These are phyloP conservation scores for Sinocyclocheilus anshuiensis DNA, from an alignment of 2,113 vertebrate genomes.

Conservation along the genomic window DNA sequence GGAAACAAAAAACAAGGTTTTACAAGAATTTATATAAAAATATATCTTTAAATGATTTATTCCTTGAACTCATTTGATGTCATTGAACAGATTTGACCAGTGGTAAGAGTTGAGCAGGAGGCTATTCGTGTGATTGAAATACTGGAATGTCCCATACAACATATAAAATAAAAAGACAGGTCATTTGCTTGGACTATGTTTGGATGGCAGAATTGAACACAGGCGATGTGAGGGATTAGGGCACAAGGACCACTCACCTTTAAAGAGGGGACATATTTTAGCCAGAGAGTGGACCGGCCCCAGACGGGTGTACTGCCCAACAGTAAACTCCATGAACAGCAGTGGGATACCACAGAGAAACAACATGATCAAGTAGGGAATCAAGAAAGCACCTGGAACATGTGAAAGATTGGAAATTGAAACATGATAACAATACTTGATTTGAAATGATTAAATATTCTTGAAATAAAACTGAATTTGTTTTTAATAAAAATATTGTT, in stretches of 20 bases:
- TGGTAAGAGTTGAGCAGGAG: neutral
- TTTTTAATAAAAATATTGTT: neutral
- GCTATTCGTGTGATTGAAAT: neutral
- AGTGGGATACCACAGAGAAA: constrained; percentile 76
- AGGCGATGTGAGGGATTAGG: neutral
- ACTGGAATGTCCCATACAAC: neutral
- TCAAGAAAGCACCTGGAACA: constrained; percentile 68
- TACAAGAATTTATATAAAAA: neutral
- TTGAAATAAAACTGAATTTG: neutral
- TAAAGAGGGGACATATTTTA: constrained; percentile 76
- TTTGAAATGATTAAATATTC: neutral
- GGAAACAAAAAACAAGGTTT: neutral
- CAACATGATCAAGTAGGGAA: constrained; percentile 76
- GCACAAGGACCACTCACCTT: constrained; percentile 71
- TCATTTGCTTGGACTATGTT: constrained; percentile 51
- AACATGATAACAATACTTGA: neutral
- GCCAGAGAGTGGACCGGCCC: constrained; percentile 74
- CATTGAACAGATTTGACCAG: neutral
- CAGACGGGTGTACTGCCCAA: constrained; percentile 75
- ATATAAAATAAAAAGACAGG: neutral
- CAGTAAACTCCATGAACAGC: constrained; percentile 74
- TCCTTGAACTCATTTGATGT: neutral
- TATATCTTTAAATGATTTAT: neutral
- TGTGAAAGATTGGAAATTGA: neutral
- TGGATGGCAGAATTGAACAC: neutral